These are phyloP conservation scores for Gambelia wislizenii DNA, from an alignment of 2,797 vertebrate genomes.

Conservation along the genomic window DNA sequence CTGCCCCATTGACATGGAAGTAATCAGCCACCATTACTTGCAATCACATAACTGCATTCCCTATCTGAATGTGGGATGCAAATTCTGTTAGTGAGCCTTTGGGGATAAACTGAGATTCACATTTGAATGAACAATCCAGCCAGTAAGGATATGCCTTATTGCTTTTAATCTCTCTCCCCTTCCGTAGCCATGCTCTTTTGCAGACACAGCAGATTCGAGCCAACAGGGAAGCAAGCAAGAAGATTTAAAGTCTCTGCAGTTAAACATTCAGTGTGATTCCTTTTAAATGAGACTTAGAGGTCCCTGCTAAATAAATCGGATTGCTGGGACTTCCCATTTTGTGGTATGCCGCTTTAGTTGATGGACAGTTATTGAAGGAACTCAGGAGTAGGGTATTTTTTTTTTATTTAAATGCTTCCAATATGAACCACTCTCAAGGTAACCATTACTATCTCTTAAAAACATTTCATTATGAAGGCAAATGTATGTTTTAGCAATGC, in stretches of 20 bases:
- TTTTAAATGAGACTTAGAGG: background rate
- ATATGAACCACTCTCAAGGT: slow-evolving; percentile 71
- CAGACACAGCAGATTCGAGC: background rate
- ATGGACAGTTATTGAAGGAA: slow-evolving; percentile 70
- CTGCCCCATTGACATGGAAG: too few relatives aligned
- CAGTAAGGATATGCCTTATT: background rate
- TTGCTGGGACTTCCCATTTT: background rate
- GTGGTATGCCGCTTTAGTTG: slow-evolving; percentile 31
- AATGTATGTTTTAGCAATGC: slow-evolving; percentile 64
- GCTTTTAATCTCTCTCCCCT: background rate
- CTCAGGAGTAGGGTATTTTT: slow-evolving; percentile 65
- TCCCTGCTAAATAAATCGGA: slow-evolving; percentile 23
- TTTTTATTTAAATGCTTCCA: slow-evolving; percentile 55
- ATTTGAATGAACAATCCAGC: background rate
- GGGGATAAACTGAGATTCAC: background rate
- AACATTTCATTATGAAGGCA: slow-evolving; percentile 74
- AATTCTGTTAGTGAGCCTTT: background rate
- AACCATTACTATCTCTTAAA: slow-evolving; percentile 74
- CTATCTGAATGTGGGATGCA: background rate
- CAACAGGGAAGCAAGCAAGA: background rate
- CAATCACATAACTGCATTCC: background rate
- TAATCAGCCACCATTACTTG: background rate
- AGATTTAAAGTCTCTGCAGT: slow-evolving; percentile 6
- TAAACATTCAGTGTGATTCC: background rate
- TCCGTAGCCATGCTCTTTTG: background rate